Evolutionary conservation across 2,797 vertebrate species (phyloP).

Genomic region (Poecilia velifera): DNA sequence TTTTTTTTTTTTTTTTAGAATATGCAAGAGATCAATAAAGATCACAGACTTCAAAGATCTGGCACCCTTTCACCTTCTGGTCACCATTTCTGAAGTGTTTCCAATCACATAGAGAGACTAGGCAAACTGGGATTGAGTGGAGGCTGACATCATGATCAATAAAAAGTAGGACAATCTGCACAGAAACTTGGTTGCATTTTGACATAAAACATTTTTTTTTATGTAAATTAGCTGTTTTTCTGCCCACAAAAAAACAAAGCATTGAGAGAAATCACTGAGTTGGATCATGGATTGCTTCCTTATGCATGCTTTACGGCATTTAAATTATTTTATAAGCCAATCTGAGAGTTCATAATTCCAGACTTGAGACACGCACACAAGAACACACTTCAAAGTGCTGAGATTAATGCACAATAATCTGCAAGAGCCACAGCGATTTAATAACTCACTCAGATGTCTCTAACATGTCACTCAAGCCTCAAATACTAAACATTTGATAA

Average conservation of each 20-base stretch:
- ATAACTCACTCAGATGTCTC: constrained; percentile 79
- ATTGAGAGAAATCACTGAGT: constrained; percentile 36
- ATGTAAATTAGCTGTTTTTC: constrained; percentile 36
- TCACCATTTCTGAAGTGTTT: constrained; percentile 87
- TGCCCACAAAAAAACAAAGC: constrained; percentile 22
- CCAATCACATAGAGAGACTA: constrained; percentile 76
- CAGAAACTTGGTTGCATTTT: constrained; percentile 49
- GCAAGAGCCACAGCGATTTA: constrained; percentile 74
- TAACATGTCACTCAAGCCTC: constrained; percentile 74
- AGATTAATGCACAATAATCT: constrained; percentile 81
- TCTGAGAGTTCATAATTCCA: constrained; percentile 47
- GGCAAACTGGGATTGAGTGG: constrained; percentile 68
- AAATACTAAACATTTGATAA: constrained; percentile 74
- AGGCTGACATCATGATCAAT: constrained; percentile 65
- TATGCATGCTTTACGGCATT: constrained; percentile 40
- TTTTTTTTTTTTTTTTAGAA: constrained; percentile 84
- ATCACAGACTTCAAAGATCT: constrained; percentile 85
- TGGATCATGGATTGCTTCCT: constrained; percentile 17
- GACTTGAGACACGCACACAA: constrained; percentile 29
- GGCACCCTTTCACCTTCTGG: constrained; percentile 84
- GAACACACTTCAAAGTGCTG: constrained; percentile 78
- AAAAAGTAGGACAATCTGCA: constrained; percentile 51
- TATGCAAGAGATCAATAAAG: constrained; percentile 85
- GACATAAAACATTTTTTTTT: constrained; percentile 37
- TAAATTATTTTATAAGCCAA: constrained; percentile 43